Conservation (phyloP, 64 coral and sea anemone genomes). For the Astreopora myriophthalma region DNA sequence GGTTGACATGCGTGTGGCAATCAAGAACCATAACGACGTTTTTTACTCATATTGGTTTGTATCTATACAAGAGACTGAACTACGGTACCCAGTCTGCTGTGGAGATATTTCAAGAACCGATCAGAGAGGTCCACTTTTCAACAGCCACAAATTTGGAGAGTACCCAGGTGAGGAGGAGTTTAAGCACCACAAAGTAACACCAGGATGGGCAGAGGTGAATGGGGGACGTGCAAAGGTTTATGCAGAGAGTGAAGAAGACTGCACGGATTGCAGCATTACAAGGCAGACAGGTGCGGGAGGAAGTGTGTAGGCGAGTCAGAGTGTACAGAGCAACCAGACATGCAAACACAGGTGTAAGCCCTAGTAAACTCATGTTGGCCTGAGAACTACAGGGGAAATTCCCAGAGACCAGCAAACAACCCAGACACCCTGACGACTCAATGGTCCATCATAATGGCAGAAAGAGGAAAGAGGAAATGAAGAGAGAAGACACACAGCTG, state of each 20-base stretch:
- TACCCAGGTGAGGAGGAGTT: not conserved
- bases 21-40: too few species aligned
- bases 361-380: not conserved
- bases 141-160: constrained; percentile 20
- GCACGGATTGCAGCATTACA: constrained; percentile 8
- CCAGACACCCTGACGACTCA: not conserved
- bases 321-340: not conserved
- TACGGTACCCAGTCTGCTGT: too few species aligned
- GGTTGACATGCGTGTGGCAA: too few species aligned
- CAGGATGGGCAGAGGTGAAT: too few species aligned
- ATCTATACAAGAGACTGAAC: too few species aligned
- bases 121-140: constrained; percentile 2
- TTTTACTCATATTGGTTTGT: too few species aligned
- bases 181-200: not conserved
- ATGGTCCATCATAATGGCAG: not conserved
- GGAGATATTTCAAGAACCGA: too few species aligned
- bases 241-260: constrained; percentile 22
- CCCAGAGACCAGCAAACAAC: not conserved
- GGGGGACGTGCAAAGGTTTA: not conserved
- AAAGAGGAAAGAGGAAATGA: not conserved
- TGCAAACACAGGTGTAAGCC: not conserved
- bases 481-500: not conserved
- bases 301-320: not conserved
- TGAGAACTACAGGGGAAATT: not conserved
- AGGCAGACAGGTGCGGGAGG: constrained; percentile 7